Evolutionary conservation across 2,113 vertebrate genomes (phyloP).

Genomic region (Onychorhynchus coronatus): DNA sequence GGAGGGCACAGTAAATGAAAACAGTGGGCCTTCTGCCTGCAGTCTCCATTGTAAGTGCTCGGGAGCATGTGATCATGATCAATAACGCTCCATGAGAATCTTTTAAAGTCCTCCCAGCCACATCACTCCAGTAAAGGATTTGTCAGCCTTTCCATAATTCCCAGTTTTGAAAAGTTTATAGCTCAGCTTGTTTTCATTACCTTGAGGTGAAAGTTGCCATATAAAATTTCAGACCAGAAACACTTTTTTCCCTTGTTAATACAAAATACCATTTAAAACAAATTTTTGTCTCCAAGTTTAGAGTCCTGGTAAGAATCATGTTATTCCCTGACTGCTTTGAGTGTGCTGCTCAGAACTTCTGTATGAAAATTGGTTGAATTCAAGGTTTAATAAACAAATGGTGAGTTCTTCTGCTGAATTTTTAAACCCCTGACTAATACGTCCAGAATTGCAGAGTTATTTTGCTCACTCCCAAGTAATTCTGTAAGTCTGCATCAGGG

Average conservation of each 20-base stretch:
- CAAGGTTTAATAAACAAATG: not conserved
- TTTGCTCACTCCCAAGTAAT: not conserved
- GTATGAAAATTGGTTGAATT: not conserved
- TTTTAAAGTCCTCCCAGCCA: conserved; percentile 28
- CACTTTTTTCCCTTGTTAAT: conserved; percentile 13
- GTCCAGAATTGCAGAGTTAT: not conserved
- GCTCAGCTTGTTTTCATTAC: conserved; percentile 55
- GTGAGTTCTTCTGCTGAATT: not conserved
- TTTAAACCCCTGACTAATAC: not conserved
- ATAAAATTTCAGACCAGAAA: conserved; percentile 53
- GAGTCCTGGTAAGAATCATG: not conserved
- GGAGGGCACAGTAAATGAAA: conserved; percentile 82
- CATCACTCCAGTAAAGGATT: conserved; percentile 20
- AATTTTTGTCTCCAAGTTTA: conserved; percentile 5
- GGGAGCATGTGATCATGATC: not conserved
- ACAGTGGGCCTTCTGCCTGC: conserved; percentile 61
- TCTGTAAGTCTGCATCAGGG: not conserved
- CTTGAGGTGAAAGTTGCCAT: conserved; percentile 43
- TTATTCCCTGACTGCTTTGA: not conserved
- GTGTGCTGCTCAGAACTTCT: not conserved
- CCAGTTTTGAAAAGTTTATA: conserved; percentile 47
- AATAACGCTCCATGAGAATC: not conserved
- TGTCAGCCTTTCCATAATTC: conserved; percentile 58
- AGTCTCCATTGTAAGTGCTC: not conserved
- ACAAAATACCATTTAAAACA: conserved; percentile 35